Base-by-base conservation (phyloP, 2,888 invertebrate genomes). In the Liodrosophila aerea region DNA sequence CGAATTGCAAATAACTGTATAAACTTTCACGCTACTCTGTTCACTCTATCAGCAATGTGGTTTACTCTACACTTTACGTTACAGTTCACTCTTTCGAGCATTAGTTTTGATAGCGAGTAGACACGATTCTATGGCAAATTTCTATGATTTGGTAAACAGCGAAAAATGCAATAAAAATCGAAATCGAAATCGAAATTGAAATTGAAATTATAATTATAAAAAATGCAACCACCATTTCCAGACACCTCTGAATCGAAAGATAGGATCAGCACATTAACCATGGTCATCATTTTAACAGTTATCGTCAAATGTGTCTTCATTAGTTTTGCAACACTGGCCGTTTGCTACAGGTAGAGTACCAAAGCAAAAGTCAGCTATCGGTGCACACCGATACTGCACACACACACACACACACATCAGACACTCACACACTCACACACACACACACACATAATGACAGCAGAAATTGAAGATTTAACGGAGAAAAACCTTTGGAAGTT, bases 271-370 rank as follows among this genome's bases (percentile, higher is more conserved):
- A 96, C 96, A 90, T 93, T 95, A 91, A 92, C 93, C 91, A 94
- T 97, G 96, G 97, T 97, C 92, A 93, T 96, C 93, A 94, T 97
- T 92, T 94, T 97, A 93, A 95, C 96, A 91, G 94, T 94, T 91
- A 95, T 96, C 92, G 96, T 97, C 92, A 96, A 95, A 91, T 94
- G 94, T 91, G 96, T 97, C 94, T 97, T 97, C 96, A 94, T 96
- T 94, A 95, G 95, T 94, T 97, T 97, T 94, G 96, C 97, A 92
- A 93, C 95, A 92, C 93, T 95, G 94, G 97, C 97, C 91, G 95
- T 95, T 93, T 96, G 96, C 94, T 97, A 96, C 96, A 97, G 97
- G 97, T 97, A 94, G 90, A 89, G 90, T 89, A 89, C 89, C 87
- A 87, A 88, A 22, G 22, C 22, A 88, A 88, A 88, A 88, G 63